Percentiles rank a stretch among this genome's conserved stretches.
phyloP scores from a whole-genome alignment of 2,888 invertebrate species.

The Drosophila kambysellisi region DNA sequence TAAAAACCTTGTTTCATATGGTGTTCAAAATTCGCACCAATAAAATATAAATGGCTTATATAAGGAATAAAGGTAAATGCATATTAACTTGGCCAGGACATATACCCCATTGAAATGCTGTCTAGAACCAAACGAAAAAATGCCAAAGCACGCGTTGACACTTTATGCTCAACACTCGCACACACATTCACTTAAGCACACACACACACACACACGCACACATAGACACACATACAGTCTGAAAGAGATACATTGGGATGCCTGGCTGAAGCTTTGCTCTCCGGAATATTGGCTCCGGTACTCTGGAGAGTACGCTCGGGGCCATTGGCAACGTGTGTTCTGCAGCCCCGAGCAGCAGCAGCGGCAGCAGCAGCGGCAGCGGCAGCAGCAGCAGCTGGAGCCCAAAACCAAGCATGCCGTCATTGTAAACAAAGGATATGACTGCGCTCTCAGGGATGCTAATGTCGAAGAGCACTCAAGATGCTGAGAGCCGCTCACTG shows the following conservation, averaged over 20 bases:
- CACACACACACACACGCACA: slow-evolving; percentile 50
- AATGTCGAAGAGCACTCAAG: slow-evolving; percentile 11
- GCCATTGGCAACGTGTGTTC: slow-evolving; percentile 63
- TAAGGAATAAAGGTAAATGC: background rate
- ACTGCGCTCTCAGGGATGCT: slow-evolving; percentile 53
- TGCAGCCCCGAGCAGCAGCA: slow-evolving; percentile 62
- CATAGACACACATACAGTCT: slow-evolving; percentile 40
- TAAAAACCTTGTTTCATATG: too few species aligned
- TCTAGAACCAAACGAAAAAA: slow-evolving; percentile 55
- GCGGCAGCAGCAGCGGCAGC: slow-evolving; percentile 26
- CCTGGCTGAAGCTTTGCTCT: slow-evolving; percentile 57
- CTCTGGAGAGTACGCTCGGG: slow-evolving; percentile 70
- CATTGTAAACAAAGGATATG: slow-evolving; percentile 75
- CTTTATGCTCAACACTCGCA: slow-evolving; percentile 75
- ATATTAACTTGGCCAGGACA: slow-evolving; percentile 7
- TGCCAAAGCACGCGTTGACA: slow-evolving; percentile 79
- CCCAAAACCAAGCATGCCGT: slow-evolving; percentile 43
- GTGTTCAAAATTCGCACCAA: too few species aligned
- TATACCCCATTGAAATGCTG: slow-evolving; percentile 25
- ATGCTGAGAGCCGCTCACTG: slow-evolving; percentile 32
- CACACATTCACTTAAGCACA: slow-evolving; percentile 22
- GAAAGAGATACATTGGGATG: slow-evolving; percentile 16
- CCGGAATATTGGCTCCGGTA: slow-evolving; percentile 35
- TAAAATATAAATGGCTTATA: background rate
- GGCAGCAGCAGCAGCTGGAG: slow-evolving; percentile 20